Base-by-base conservation (phyloP, 2,113 vertebrate species). In the Rattus norvegicus region DNA sequence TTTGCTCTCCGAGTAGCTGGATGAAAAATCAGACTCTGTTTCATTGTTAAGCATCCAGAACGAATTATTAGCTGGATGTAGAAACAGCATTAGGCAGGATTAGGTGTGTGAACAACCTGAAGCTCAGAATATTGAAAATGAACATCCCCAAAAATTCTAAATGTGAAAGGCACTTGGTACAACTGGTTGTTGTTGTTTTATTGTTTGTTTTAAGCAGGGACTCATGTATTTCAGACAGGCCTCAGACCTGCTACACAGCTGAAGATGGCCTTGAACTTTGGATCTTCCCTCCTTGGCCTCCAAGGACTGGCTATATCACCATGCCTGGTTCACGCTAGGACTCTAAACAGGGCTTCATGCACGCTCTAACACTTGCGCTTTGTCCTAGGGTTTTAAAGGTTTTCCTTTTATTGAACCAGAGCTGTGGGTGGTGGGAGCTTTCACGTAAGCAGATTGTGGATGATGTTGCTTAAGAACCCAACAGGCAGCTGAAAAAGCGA, bases 1-100 rank as follows among this genome's bases (percentile, higher is more conserved):
- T 95, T 93, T 94, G 73, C 88, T 91, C 30, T 94, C 77, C 88
- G 92, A 84, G 70, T 47, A 67, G 52, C 94, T 93, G 83, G 73
- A 20, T 79, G 90, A 54, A 54, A 93, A 91, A 76, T 54, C 87
- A n/a, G 49, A 90, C 59, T 30, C 36, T 84, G 83, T 65, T 93
- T 96, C 88, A 39, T 54, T 79, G 43, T 65, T 90, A 94, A 94
- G 89, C 91, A 72, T 13, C 77, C 94, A 94, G 80, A 84, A 67
- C 69, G 79, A 1, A 2, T 73, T 90, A 69, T 85, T 91, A 93
- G 88, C 83, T 76, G 83, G 88, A 80, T 52, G 12, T 54, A 43
- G 89, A 90, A n/a, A 86, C 14, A 54, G 61, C 26, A 5, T 87
- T 59, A 87, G 30, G 79, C 56, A n/a, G 91, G 93, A 88, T 90